Conservation (phyloP, 2,113 vertebrate species). For the Noturus placidus region DNA sequence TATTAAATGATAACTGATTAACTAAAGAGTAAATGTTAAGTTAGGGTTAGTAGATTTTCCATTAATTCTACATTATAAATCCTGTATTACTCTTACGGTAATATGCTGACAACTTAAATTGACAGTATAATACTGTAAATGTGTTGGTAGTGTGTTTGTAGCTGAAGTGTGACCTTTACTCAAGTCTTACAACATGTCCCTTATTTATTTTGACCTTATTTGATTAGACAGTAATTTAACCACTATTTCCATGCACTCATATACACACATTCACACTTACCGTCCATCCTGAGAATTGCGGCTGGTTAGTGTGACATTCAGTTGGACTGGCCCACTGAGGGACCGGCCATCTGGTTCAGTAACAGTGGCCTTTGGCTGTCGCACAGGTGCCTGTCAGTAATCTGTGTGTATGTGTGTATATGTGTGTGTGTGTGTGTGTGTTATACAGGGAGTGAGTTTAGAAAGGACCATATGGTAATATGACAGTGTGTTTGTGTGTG, state of each 20-base stretch:
- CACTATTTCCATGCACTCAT: neutral
- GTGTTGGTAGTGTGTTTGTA: neutral
- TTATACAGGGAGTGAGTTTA: conserved; percentile 34
- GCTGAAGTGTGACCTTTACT: neutral
- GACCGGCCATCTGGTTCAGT: conserved; percentile 49
- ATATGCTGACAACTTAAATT: neutral
- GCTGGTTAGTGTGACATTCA: conserved; percentile 50
- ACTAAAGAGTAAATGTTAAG: neutral
- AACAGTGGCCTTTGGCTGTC: conserved; percentile 47
- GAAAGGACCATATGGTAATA: conserved; percentile 65
- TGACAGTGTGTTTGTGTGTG: conserved; percentile 55
- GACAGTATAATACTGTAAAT: neutral
- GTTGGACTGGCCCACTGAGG: conserved; percentile 39
- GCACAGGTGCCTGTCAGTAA: conserved; percentile 46
- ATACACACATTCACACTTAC: conserved; percentile 15
- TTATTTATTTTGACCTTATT: neutral
- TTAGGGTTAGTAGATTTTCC: neutral
- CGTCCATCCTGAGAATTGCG: conserved; percentile 30
- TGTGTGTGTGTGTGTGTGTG: conserved; percentile 37
- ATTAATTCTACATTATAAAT: neutral
- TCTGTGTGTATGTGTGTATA: conserved; percentile 45
- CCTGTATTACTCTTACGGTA: neutral
- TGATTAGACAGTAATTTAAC: neutral
- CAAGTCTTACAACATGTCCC: conserved; percentile 2
- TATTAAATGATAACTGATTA: neutral